Percentiles rank a stretch among this genome's conserved stretches.
Evolutionary conservation across 2,797 vertebrate genomes (phyloP).

Genomic region (Rhinoraja longicauda): DNA sequence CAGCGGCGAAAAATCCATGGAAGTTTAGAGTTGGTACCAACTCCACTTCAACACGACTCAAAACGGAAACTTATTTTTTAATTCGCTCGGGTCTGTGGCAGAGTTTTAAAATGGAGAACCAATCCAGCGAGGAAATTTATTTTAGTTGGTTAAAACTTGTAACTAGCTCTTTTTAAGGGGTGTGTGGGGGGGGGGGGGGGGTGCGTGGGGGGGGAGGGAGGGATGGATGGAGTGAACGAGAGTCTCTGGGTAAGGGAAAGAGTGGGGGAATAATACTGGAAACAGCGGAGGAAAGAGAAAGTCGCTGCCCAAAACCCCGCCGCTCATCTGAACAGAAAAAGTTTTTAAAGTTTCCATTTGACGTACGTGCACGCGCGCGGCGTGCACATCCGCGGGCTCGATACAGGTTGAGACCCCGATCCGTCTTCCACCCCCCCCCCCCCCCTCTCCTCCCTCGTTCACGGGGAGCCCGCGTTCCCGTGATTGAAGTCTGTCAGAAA

Average conservation of each 20-base stretch:
- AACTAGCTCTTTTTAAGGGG: too few species aligned
- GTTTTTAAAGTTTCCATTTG: background rate
- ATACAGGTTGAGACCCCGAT: background rate
- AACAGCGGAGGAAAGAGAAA: too few species aligned
- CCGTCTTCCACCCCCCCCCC: background rate
- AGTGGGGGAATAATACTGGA: too few species aligned
- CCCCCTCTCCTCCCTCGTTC: background rate
- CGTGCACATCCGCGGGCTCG: too few species aligned
- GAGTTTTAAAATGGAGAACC: conserved; percentile 1
- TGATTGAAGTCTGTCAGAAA: background rate
- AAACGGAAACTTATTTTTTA: background rate
- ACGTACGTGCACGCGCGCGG: background rate
- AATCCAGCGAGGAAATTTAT: background rate
- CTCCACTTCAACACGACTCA: background rate
- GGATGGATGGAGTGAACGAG: background rate
- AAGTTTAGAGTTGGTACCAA: too few species aligned
- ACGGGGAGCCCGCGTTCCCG: background rate
- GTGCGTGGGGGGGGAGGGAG: too few species aligned
- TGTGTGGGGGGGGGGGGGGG: background rate
- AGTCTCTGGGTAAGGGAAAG: too few species aligned
- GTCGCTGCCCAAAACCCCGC: too few species aligned
- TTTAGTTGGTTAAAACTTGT: background rate
- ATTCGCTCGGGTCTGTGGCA: background rate
- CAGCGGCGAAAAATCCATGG: too few species aligned
- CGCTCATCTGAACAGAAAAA: background rate